Percentiles rank a stretch among this genome's conserved stretches.
Conservation (phyloP, 2,113 vertebrate genomes). For the Rousettus leschenaultii region DNA sequence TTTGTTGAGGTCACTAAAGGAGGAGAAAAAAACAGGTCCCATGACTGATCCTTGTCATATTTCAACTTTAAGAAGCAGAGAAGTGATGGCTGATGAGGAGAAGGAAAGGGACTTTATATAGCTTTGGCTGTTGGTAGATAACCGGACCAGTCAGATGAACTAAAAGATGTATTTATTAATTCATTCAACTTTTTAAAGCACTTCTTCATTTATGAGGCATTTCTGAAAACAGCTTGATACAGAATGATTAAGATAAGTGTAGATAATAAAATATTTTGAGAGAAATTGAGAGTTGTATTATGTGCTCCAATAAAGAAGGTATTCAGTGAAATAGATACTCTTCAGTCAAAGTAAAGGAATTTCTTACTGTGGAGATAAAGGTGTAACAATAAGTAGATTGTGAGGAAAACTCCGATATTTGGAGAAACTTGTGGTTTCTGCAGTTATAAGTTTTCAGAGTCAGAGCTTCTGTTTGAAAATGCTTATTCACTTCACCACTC, state of each 20-base stretch:
- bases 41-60: not conserved
- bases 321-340: not conserved
- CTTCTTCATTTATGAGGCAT: not conserved
- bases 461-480: conserved; percentile 58
- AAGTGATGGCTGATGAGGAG: not conserved
- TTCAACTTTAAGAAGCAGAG: not conserved
- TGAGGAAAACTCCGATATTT: not conserved
- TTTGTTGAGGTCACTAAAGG: not conserved
- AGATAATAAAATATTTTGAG: not conserved
- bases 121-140: not conserved
- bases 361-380: not conserved
- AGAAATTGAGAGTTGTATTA: not conserved
- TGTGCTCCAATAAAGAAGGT: not conserved
- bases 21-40: not conserved
- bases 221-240: not conserved
- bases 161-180: not conserved
- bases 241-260: not conserved
- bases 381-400: not conserved
- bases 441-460: conserved; percentile 33
- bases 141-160: not conserved
- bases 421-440: conserved; percentile 21
- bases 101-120: not conserved
- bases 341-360: not conserved
- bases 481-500: conserved; percentile 58
- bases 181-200: not conserved